Conservation (phyloP, 2,888 invertebrate species). For the Acrobasis consociella region DNA sequence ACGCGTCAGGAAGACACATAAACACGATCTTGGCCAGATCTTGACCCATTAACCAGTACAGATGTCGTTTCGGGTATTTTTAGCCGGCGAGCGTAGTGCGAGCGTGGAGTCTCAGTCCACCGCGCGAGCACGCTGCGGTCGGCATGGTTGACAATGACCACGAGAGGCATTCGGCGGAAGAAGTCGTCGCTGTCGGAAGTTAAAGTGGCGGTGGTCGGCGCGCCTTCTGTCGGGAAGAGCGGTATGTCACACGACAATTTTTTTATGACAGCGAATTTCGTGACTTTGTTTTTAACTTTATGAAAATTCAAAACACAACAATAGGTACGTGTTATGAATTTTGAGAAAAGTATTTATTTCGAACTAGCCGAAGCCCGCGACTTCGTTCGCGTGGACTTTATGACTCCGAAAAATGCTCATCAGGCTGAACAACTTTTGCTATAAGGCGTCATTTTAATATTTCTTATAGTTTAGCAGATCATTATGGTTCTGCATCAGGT, state of each 20-base stretch:
- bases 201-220: conserved; percentile 95
- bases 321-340: neutral
- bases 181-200: conserved; percentile 95
- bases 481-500: no score
- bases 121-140: conserved; percentile 49
- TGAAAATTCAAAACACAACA: no score
- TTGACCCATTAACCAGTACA: conserved; percentile 79
- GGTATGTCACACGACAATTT: conserved; percentile 82
- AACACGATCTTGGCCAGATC: conserved; percentile 81
- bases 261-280: neutral
- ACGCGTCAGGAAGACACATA: conserved; percentile 65
- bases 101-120: conserved; percentile 56
- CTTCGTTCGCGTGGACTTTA: no score
- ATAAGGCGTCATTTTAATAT: no score
- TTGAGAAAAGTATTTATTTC: no score
- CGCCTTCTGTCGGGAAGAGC: conserved; percentile 95
- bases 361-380: no score
- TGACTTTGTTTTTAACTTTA: neutral
- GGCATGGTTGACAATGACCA: conserved; percentile 83
- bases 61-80: conserved; percentile 76
- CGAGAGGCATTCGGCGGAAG: conserved; percentile 92
- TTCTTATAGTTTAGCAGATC: no score
- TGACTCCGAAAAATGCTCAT: no score
- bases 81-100: conserved; percentile 63
- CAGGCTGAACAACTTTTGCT: no score